Conservation (phyloP, 2,797 vertebrate genomes). For the Hydrophis major region DNA sequence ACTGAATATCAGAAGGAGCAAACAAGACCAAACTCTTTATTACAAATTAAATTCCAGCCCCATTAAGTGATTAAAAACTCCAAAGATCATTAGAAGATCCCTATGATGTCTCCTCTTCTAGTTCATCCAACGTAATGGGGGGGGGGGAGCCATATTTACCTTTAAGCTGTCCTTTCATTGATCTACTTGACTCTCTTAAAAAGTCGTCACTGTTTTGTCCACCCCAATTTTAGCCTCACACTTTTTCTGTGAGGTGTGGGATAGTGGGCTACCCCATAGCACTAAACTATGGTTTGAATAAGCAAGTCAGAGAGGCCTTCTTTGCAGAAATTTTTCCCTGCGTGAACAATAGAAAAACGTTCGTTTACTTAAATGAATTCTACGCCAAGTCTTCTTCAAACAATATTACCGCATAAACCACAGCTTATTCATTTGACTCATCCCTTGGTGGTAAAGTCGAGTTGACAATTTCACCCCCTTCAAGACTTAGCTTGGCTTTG, state of each 20-base stretch:
- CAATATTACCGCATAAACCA: neutral
- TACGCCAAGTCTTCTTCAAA: neutral
- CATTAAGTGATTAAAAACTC: conserved; percentile 14
- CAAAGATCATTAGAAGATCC: neutral
- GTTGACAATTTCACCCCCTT: neutral
- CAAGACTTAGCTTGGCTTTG: too few species aligned
- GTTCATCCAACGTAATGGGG: too few species aligned
- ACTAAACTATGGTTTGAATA: neutral
- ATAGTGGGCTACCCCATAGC: neutral
- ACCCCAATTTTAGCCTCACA: neutral
- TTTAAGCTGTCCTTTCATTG: neutral
- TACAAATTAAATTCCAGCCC: conserved; percentile 41
- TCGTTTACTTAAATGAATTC: neutral
- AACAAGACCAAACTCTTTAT: conserved; percentile 56
- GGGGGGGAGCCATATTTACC: neutral
- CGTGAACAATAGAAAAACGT: neutral
- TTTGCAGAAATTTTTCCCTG: neutral
- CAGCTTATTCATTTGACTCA: neutral
- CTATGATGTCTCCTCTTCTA: neutral
- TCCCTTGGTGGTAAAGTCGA: neutral
- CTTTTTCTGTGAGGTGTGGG: neutral
- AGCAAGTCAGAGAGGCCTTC: neutral
- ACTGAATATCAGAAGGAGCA: conserved; percentile 35
- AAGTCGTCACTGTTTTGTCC: neutral
- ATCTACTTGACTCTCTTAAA: neutral